Conservation (phyloP, 2,888 invertebrate genomes). For the Girardia tigrina region DNA sequence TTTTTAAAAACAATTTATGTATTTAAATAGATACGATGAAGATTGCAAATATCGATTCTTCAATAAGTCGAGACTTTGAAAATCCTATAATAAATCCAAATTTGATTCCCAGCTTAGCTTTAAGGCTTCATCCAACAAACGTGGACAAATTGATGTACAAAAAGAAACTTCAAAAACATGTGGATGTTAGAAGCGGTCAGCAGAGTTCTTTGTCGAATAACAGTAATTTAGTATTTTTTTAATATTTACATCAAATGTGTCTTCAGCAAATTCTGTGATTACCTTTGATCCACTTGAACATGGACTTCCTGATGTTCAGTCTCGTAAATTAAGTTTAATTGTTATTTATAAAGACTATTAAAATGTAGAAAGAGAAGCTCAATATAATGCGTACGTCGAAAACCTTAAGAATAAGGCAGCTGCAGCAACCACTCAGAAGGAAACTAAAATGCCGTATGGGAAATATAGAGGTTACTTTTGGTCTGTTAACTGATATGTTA, state of each 20-base stretch:
- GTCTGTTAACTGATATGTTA: too few species aligned
- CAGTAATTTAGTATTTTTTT: background rate
- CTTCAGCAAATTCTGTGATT: background rate
- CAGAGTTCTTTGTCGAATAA: background rate
- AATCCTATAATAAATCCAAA: background rate
- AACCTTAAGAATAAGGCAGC: background rate
- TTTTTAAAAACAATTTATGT: too few species aligned
- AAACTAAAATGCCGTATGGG: background rate
- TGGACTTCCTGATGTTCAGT: background rate
- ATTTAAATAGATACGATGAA: background rate
- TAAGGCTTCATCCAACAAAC: background rate
- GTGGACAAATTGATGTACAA: background rate
- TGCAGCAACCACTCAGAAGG: background rate
- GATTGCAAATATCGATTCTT: background rate
- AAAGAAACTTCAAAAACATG: background rate
- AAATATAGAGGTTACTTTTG: background rate
- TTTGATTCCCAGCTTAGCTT: background rate
- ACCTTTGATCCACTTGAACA: background rate
- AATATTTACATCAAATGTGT: background rate
- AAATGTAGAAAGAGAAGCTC: background rate
- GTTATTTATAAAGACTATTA: too few species aligned
- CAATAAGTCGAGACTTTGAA: background rate
- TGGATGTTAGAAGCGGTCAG: background rate
- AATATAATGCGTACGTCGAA: background rate
- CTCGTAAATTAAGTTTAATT: too few species aligned